Conservation (phyloP, 2,797 vertebrate species). For the Phataginus tetradactyla region DNA sequence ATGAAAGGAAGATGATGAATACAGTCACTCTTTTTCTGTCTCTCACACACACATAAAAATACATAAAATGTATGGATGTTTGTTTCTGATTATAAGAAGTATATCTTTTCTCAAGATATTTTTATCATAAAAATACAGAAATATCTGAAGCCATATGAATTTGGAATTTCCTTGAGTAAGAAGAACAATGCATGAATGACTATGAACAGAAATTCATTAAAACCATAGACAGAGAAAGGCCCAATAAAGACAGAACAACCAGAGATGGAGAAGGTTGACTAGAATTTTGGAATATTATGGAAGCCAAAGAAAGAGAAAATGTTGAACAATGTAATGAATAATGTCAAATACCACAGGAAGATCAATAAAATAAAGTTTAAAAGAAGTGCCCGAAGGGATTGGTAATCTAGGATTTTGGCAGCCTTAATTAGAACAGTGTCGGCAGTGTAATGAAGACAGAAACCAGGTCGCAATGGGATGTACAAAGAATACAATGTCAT, state of each 20-base stretch:
- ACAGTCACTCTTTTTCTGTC: neutral
- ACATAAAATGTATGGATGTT: rapidly evolving
- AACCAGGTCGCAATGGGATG: neutral
- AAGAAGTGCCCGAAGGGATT: neutral
- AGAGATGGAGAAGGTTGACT: neutral
- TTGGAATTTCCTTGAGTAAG: neutral
- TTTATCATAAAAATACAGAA: neutral
- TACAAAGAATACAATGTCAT: neutral
- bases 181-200: neutral
- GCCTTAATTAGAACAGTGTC: neutral
- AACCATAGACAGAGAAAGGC: neutral
- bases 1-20: neutral
- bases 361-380: neutral
- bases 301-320: neutral
- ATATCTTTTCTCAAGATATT: neutral
- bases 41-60: neutral
- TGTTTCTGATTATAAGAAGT: neutral
- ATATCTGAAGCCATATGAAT: neutral
- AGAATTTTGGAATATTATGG: neutral
- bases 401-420: neutral
- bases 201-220: neutral
- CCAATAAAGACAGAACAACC: neutral
- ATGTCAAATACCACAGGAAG: neutral
- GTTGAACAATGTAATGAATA: neutral
- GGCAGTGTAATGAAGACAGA: neutral